Evolutionary conservation across 2,888 invertebrate genomes (phyloP).

Genomic region (Drosophila meridionalis): DNA sequence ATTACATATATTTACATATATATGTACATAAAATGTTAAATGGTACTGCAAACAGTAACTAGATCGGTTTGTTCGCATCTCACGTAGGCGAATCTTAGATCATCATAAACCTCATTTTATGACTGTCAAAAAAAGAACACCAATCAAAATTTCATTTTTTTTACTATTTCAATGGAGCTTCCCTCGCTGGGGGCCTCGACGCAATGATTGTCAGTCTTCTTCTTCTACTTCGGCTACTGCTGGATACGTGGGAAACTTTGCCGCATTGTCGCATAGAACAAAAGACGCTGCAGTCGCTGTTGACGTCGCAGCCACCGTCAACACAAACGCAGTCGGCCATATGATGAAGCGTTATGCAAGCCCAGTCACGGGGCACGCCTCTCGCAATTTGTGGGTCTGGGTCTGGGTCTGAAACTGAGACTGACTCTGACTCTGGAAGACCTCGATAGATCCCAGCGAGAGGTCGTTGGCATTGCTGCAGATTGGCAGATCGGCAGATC

Average conservation of each 20-base stretch:
- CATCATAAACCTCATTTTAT: constrained; percentile 18
- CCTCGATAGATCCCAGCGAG: constrained; percentile 4
- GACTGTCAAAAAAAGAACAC: constrained; percentile 10
- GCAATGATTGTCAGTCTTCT: constrained; percentile 18
- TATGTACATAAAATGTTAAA: not conserved
- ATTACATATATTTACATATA: not conserved
- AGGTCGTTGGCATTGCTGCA: constrained; percentile 45
- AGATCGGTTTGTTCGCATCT: not conserved
- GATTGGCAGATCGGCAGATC: constrained; percentile 11
- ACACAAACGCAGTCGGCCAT: constrained; percentile 33
- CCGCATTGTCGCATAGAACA: constrained; percentile 69
- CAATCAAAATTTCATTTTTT: not conserved
- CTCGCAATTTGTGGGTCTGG: constrained; percentile 31
- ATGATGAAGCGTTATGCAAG: constrained; percentile 54
- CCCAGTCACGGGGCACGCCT: constrained; percentile 24
- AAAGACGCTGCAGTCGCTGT: constrained; percentile 40
- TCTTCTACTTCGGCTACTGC: not conserved
- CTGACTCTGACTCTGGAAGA: constrained; percentile 8
- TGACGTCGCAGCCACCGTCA: constrained; percentile 12
- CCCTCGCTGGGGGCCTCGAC: constrained; percentile 37
- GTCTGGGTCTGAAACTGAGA: constrained; percentile 15
- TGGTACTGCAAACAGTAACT: not conserved
- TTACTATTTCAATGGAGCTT: constrained; percentile 18
- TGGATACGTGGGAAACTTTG: constrained; percentile 64
- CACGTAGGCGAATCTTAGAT: constrained; percentile 3